These are phyloP conservation scores for Papio anubis DNA, from an alignment of 2,113 vertebrate genomes.

Conservation along the genomic window DNA sequence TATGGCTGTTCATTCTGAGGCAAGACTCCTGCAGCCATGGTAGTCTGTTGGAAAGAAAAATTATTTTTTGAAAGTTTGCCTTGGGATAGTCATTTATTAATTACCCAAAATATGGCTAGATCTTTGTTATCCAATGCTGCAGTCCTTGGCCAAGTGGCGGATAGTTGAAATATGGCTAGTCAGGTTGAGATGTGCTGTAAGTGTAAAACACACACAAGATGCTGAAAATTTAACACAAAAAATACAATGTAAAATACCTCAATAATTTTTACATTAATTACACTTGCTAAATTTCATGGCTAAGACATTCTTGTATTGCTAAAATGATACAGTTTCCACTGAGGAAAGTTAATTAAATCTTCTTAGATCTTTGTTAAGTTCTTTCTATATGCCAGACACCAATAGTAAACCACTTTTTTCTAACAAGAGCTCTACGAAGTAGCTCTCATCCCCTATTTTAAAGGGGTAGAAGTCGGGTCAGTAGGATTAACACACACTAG, in stretches of 20 bases:
- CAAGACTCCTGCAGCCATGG: conserved; percentile 92
- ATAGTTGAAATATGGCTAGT: neutral
- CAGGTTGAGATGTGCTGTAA: neutral
- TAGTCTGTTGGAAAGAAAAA: conserved; percentile 66
- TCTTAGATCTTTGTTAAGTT: neutral
- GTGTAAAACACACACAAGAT: neutral
- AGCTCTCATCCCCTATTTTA: neutral
- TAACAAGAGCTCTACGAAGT: neutral
- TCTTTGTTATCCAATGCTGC: neutral
- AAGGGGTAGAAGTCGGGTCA: neutral
- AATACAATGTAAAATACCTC: neutral
- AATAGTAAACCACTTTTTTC: neutral
- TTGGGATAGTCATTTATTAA: neutral
- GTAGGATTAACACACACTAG: neutral
- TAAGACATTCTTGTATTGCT: neutral
- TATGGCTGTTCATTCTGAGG: conserved; percentile 87
- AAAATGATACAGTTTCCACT: neutral
- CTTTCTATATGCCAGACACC: neutral
- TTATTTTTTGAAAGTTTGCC: neutral
- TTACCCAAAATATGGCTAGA: neutral
- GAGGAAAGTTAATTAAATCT: neutral
- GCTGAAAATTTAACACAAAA: neutral
- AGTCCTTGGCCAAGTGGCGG: neutral
- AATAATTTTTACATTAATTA: neutral
- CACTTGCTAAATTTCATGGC: neutral